These are phyloP conservation scores for Acanthis flammea DNA, from an alignment of 2,797 vertebrate species.

Conservation along the genomic window DNA sequence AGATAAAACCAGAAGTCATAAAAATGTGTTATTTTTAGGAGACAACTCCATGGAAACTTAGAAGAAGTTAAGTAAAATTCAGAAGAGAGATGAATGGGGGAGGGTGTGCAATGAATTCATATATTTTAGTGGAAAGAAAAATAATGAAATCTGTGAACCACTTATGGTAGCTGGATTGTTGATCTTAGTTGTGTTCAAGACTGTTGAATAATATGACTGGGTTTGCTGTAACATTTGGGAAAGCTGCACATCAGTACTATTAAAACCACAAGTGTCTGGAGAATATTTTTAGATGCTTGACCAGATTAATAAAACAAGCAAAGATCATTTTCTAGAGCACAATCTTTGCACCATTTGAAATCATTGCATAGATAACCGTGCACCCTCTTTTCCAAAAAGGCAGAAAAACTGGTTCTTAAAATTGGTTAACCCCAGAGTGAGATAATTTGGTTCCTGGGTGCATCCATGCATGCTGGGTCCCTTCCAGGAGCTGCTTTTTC, in stretches of 20 bases:
- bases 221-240: not conserved
- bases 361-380: not conserved
- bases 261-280: not conserved
- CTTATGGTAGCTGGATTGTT: not conserved
- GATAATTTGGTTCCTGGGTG: not conserved
- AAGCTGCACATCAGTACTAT: not conserved
- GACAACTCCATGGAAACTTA: not conserved
- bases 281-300: not conserved
- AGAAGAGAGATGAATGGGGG: not conserved
- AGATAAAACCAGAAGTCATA: not conserved
- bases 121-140: not conserved
- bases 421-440: not conserved
- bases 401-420: not conserved
- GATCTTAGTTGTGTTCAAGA: not conserved
- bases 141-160: not conserved
- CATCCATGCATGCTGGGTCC: not conserved
- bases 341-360: not conserved
- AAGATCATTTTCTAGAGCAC: not conserved
- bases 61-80: not conserved
- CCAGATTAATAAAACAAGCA: not conserved
- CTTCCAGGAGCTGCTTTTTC: not conserved
- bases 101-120: not conserved
- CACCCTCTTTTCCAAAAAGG: not conserved
- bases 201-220: not conserved
- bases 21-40: slow-evolving; percentile 10